Evolutionary conservation across 2,888 invertebrate genomes (phyloP).

Genomic region (Thumatha senex): DNA sequence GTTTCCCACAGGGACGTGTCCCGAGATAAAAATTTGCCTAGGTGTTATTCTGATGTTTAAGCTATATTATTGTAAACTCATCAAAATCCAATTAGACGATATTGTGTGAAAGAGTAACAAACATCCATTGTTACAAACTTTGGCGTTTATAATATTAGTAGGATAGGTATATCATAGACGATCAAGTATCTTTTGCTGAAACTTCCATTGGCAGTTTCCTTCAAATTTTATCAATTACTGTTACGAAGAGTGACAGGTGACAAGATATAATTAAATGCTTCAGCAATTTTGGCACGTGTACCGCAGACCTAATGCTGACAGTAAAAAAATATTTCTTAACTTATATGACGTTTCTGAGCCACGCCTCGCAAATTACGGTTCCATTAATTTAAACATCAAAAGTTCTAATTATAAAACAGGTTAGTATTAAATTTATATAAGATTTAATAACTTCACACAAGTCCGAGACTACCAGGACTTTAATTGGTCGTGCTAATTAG

Average conservation of each 20-base stretch:
- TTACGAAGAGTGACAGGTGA: constrained; percentile 16
- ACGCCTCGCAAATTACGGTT: not conserved
- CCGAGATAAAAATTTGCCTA: too few species aligned
- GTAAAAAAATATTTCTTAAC: constrained; percentile 7
- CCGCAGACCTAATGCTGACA: not conserved
- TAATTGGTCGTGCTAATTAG: too few species aligned
- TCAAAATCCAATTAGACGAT: too few species aligned
- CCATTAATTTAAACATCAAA: not conserved
- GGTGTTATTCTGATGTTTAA: too few species aligned
- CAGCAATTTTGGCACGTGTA: constrained; percentile 6
- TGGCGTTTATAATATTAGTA: too few species aligned
- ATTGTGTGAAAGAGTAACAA: too few species aligned
- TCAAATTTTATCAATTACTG: constrained; percentile 11
- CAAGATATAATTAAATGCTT: constrained; percentile 26
- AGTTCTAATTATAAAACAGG: not conserved
- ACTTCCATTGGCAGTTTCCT: constrained; percentile 20
- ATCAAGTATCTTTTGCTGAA: constrained; percentile 3
- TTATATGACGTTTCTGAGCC: constrained; percentile 1
- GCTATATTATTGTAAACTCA: too few species aligned
- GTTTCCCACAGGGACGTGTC: too few species aligned
- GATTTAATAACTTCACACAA: too few species aligned
- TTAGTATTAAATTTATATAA: too few species aligned
- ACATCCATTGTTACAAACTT: too few species aligned
- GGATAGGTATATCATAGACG: not conserved
- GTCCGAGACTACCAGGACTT: too few species aligned